Percentiles rank a stretch among this genome's conserved stretches.
Conservation (phyloP, 2,888 invertebrate genomes). For the Idaea straminata region DNA sequence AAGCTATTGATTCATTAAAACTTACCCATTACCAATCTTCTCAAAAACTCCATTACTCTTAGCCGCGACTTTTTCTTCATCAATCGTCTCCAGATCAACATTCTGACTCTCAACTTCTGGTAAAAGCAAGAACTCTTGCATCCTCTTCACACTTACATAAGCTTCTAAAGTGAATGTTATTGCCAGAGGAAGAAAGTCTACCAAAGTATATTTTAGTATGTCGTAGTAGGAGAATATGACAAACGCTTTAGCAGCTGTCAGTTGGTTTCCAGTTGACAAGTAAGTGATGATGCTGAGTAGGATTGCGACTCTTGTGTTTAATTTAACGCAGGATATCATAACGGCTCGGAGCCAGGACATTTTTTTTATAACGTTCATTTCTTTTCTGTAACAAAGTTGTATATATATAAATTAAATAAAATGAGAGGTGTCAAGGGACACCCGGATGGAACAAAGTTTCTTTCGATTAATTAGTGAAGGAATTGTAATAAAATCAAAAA, state of each 20-base stretch:
- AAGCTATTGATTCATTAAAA: conserved; percentile 14
- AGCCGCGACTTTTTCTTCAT: conserved; percentile 41
- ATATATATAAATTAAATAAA: no score
- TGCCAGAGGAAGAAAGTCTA: conserved; percentile 89
- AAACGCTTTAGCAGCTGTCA: conserved; percentile 88
- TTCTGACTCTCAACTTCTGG: conserved; percentile 62
- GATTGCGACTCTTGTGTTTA: conserved; percentile 89
- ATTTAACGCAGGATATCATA: conserved; percentile 85
- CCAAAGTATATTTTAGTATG: conserved; percentile 87
- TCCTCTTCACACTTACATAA: conserved; percentile 85
- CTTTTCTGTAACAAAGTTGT: conserved; percentile 71
- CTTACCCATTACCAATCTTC: conserved; percentile 73
- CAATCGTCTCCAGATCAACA: conserved; percentile 57
- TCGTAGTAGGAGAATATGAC: conserved; percentile 91
- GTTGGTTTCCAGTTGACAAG: conserved; percentile 81
- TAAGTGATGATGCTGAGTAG: conserved; percentile 87
- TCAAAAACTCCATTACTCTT: conserved; percentile 59
- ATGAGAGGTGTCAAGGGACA: no score
- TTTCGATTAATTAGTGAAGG: no score
- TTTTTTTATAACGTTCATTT: conserved; percentile 84
- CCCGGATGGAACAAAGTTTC: no score
- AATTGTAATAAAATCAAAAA: no score
- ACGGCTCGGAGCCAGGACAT: conserved; percentile 85
- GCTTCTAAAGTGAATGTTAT: conserved; percentile 89
- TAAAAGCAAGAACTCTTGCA: conserved; percentile 82